Evolutionary conservation across 2,888 invertebrate species (phyloP), one percentile per base, ranked within the genome.

Genomic region (Drosophila parthenogenetica): DNA sequence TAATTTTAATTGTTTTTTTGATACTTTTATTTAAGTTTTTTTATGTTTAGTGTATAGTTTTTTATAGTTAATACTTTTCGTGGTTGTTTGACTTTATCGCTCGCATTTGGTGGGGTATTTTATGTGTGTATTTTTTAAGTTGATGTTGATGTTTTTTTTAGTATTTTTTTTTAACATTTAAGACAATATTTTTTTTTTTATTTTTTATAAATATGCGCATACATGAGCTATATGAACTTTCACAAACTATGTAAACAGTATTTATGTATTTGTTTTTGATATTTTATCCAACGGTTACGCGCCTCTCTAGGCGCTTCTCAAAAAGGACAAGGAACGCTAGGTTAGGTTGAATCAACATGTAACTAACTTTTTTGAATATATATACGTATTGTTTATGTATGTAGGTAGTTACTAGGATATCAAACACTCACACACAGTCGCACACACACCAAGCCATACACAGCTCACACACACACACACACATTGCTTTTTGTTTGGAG

Each of bases 31-130:
- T 49, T 65, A 53, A 55, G 49, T 22, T 66, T 29, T 49, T n/a
- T 16, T 13, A 10, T 49, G 16, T 17, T 73, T 49, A 48, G 13
- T 73, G 46, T 73, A 46, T 61, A 69, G 14, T 74, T 59, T 75
- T 50, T 16, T 35, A 35, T 54, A 42, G 32, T 54, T 76, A 72
- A 77, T 77, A 69, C 73, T 77, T 69, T 71, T 73, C 45, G 32
- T 78, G 63, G 79, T 78, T 80, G 50, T 72, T 70, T 73, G 59
- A 65, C 77, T 75, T 77, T 73, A 73, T 81, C 69, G 78, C 78
- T 80, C 69, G 64, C 63, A 58, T 77, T 63, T 75, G 77, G 77
- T 78, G 77, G 77, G 77, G 77, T 77, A 67, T 64, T 77, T 69
- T 67, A 67, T 76, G 63, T 60, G 25, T 68, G 16, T 43, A 50